Evolutionary conservation across 2,888 invertebrate species (phyloP).

Genomic region (Tetramorium bicarinatum): DNA sequence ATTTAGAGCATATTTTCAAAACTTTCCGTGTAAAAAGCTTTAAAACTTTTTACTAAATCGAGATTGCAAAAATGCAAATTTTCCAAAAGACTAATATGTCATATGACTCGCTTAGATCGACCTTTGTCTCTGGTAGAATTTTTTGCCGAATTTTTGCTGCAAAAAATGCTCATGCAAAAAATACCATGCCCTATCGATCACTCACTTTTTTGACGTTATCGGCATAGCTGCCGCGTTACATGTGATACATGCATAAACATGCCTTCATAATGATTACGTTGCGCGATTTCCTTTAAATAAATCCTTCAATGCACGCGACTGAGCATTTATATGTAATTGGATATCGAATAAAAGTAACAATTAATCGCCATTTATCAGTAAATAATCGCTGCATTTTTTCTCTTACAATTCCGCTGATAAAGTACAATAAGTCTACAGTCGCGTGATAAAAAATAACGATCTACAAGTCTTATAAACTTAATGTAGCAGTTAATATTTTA

Average conservation of each 20-base stretch:
- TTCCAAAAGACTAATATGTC: constrained; percentile 22
- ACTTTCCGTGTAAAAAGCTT: constrained; percentile 13
- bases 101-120: constrained; percentile 9
- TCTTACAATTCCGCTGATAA: background rate
- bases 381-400: background rate
- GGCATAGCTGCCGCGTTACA: constrained; percentile 22
- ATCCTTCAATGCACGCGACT: background rate
- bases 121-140: constrained; percentile 20
- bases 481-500: constrained; percentile 2
- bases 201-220: constrained; percentile 47
- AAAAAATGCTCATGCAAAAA: constrained; percentile 8
- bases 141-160: constrained; percentile 33
- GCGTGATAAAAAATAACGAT: background rate
- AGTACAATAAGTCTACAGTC: background rate
- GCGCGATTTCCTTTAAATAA: constrained; percentile 15
- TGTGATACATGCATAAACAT: constrained; percentile 43
- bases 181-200: constrained; percentile 40
- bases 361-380: background rate
- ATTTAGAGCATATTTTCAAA: constrained; percentile 12
- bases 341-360: background rate
- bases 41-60: constrained; percentile 8
- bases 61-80: constrained; percentile 38
- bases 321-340: background rate
- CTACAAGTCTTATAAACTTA: background rate
- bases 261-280: constrained; percentile 21